phyloP scores from a whole-genome alignment of 2,797 vertebrate species.

The Acipenser transmontanus region DNA sequence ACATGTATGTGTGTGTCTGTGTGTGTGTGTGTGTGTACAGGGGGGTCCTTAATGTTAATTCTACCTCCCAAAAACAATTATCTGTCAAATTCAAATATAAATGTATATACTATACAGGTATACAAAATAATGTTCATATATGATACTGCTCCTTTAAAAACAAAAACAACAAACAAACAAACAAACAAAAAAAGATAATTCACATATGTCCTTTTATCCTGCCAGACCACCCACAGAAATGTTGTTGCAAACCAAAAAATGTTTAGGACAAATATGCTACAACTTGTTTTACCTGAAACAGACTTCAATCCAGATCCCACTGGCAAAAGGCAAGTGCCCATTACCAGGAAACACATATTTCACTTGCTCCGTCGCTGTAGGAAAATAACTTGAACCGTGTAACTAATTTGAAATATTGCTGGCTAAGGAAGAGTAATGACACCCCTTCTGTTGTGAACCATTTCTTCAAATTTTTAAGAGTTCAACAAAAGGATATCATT shows the following conservation, averaged over 20 bases:
- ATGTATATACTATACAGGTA: constrained; percentile 11
- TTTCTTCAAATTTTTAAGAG: neutral
- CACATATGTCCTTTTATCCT: neutral
- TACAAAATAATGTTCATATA: neutral
- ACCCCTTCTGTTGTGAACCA: constrained; percentile 1
- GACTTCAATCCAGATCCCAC: neutral
- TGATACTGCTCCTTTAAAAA: neutral
- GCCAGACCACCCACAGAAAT: too few species aligned
- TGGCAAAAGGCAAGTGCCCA: neutral
- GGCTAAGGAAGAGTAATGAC: neutral
- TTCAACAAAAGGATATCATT: constrained; percentile 1
- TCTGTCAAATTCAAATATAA: neutral
- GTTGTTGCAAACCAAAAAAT: too few species aligned
- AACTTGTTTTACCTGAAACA: neutral
- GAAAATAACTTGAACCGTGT: neutral
- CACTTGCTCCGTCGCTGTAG: neutral
- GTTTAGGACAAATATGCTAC: too few species aligned
- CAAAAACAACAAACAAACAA: neutral
- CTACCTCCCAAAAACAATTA: too few species aligned
- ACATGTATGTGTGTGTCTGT: too few species aligned
- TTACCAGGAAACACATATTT: neutral
- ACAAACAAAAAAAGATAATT: neutral
- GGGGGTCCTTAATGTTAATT: too few species aligned
- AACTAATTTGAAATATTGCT: neutral
- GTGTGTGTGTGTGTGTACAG: too few species aligned